phyloP scores from a whole-genome alignment of 53 echinoderm and acorn worm genomes.

The Echinometra lucunter region DNA sequence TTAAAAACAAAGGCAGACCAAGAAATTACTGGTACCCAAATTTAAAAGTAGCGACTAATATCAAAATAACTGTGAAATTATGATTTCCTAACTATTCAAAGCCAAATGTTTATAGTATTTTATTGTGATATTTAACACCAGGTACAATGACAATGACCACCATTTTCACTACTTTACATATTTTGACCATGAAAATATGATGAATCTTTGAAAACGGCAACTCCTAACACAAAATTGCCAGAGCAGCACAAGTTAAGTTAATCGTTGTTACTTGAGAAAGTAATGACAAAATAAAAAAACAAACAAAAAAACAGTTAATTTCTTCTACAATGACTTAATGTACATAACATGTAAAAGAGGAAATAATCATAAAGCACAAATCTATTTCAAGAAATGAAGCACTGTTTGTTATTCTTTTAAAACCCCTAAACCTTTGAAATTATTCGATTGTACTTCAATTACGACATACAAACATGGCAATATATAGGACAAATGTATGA shows the following conservation, averaged over 20 bases:
- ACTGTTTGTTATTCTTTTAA: neutral
- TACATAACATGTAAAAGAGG: neutral
- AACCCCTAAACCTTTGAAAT: neutral
- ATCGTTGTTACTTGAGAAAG: too few relatives aligned
- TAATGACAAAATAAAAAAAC: too few relatives aligned
- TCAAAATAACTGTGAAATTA: neutral
- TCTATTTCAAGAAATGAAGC: neutral
- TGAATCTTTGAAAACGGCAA: neutral
- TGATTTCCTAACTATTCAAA: neutral
- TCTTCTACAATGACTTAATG: neutral
- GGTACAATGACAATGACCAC: neutral
- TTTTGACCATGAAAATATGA: neutral
- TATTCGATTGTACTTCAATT: neutral
- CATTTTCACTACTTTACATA: neutral
- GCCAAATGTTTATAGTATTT: neutral
- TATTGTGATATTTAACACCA: neutral
- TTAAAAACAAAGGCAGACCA: neutral
- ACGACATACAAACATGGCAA: constrained; percentile 7
- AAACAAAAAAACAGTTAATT: neutral
- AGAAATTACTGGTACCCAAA: neutral
- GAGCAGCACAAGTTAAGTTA: too few relatives aligned
- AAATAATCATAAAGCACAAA: neutral
- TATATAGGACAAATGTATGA: constrained; percentile 13
- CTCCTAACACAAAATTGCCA: too few relatives aligned
- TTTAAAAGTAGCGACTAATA: neutral